Conservation (phyloP, 1,140 invertebrate species). For the Metopolophium dirhodum region DNA sequence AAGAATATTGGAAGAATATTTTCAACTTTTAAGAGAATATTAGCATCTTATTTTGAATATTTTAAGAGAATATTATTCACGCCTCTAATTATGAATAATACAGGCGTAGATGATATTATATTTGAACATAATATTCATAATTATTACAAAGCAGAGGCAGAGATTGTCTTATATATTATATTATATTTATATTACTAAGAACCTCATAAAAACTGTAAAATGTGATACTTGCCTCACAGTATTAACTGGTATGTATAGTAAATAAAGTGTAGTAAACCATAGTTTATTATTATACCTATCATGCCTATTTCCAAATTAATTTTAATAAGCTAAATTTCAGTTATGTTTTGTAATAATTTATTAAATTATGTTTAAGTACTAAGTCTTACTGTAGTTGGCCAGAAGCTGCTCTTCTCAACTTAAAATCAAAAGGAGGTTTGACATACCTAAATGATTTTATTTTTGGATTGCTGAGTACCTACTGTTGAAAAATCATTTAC, state of each 20-base stretch:
- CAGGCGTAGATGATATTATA: too few relatives aligned
- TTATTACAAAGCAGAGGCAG: too few relatives aligned
- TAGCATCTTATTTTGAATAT: too few relatives aligned
- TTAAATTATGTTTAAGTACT: neutral
- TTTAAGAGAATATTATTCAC: too few relatives aligned
- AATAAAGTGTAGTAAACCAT: neutral
- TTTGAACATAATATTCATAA: too few relatives aligned
- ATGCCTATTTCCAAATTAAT: neutral
- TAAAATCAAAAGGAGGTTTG: neutral
- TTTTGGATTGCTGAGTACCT: neutral
- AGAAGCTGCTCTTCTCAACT: neutral
- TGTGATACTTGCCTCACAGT: neutral
- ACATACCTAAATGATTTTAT: neutral
- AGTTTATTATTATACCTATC: too few relatives aligned
- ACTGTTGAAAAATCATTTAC: neutral
- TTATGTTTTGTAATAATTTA: neutral
- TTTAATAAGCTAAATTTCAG: neutral
- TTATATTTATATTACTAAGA: neutral
- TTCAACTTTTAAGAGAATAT: too few relatives aligned
- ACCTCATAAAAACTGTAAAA: neutral
- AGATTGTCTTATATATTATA: neutral
- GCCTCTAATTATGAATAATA: too few relatives aligned
- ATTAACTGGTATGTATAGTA: neutral
- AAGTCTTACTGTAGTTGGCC: neutral
- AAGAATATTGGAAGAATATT: too few relatives aligned